A percentile compares a stretch with the other conserved stretches of the same genome.
Conservation (phyloP, 2,797 vertebrate genomes). For the Carduelis carduelis region DNA sequence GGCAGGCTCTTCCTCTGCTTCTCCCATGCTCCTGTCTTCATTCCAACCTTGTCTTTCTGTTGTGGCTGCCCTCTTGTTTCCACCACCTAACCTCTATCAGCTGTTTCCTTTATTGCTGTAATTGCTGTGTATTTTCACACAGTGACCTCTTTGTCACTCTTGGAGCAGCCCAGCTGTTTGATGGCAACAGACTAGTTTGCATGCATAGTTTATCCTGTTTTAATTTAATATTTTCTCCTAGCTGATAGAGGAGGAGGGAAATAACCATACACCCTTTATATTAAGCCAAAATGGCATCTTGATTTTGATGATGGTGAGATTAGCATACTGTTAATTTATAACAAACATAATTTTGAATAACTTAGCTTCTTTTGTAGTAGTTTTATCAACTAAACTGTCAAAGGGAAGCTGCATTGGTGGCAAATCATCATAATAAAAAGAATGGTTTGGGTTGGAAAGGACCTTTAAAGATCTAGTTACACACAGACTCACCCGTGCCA, state of each 20-base stretch:
- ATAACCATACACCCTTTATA: neutral
- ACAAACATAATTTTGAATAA: neutral
- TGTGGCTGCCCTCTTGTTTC: conserved; percentile 31
- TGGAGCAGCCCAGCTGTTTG: conserved; percentile 41
- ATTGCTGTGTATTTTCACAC: conserved; percentile 39
- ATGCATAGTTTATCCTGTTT: neutral
- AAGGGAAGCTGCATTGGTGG: neutral
- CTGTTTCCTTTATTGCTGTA: conserved; percentile 59
- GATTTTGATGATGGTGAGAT: neutral
- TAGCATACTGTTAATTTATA: neutral
- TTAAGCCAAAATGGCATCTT: neutral
- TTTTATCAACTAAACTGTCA: neutral
- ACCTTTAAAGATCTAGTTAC: neutral
- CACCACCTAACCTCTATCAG: conserved; percentile 41
- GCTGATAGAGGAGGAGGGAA: neutral
- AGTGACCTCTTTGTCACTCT: conserved; percentile 41
- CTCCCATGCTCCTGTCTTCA: neutral
- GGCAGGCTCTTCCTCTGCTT: neutral
- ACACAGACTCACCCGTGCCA: neutral
- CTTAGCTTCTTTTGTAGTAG: neutral
- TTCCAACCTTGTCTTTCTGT: conserved; percentile 36
- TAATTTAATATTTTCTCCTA: neutral
- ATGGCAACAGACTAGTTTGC: neutral
- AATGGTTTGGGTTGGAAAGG: neutral
- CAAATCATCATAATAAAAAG: neutral